Conservation (phyloP, 2,113 vertebrate genomes). For the Rattus rattus region DNA sequence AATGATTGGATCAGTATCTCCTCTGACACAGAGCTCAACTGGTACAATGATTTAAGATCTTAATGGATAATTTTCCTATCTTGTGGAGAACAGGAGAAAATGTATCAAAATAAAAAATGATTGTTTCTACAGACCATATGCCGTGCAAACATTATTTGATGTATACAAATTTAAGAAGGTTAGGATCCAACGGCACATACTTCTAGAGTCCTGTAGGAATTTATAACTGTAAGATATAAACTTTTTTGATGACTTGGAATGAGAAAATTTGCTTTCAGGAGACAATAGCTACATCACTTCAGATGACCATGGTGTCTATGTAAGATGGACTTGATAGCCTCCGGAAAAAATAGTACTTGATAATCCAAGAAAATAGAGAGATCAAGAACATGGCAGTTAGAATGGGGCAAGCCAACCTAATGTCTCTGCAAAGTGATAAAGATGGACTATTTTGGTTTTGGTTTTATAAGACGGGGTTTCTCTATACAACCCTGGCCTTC, state of each 20-base stretch:
- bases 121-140: background rate
- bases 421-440: background rate
- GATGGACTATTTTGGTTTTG: background rate
- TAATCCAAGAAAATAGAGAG: background rate
- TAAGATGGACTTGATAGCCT: background rate
- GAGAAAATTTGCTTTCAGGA: background rate
- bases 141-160: background rate
- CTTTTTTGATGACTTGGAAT: background rate
- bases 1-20: background rate
- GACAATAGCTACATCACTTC: background rate
- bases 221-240: background rate
- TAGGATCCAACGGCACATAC: background rate
- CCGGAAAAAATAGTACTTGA: background rate
- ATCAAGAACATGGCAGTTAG: background rate
- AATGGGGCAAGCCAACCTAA: background rate
- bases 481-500: background rate
- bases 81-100: background rate
- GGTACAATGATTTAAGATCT: background rate
- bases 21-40: background rate
- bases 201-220: background rate
- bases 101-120: background rate
- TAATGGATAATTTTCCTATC: background rate
- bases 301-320: background rate
- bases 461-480: background rate
- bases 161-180: background rate